Evolutionary conservation across 2,888 invertebrate genomes (phyloP), one percentile per base, ranked within the genome.

Genomic region (Chalcis sispes): DNA sequence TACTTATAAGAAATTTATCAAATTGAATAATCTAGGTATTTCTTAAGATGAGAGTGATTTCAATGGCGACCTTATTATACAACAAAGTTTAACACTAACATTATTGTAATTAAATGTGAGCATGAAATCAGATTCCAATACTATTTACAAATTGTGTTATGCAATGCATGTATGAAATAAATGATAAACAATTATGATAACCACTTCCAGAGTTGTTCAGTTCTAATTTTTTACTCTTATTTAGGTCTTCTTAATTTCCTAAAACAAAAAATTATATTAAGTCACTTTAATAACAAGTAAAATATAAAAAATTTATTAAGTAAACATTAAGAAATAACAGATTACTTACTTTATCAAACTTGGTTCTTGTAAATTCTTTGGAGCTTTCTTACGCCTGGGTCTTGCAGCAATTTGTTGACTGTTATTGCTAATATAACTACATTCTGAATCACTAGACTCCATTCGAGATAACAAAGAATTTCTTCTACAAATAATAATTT

Each of bases 391-490:
- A 32, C 87, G 81, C 76, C 82, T 83, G 8, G 85, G 86, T 32
- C 87, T 82, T 58, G 32, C 70, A 1, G 70, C 25, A 7, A 76
- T 40, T 29, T 32, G 54, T 25, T 56, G 75, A 62, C 79, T 80
- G 59, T 50, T 79, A 23, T 50, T 42, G 70, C 83, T 85, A 0
- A 76, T 66, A 42, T 64, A 83, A 75, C 82, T 83, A 29, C 78
- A 82, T 42, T 85, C 85, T 0, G 85, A 85, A 75, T 87, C 86
- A 64, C 82, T 83, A n/a, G n/a, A n/a, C n/a, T n/a, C n/a, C n/a
- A n/a, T n/a, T n/a, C 7, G 64, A 77, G 10, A 54, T 72, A 58
- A 79, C 79, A 58, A 56, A 62, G 71, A 74, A 62, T 59, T 79
- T 72, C 77, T 62, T 20, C 71, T 72, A 25, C 8, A 59, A 62